Evolutionary conservation across 2,113 vertebrate genomes (phyloP).

Genomic region (Psephotus haematonotus): DNA sequence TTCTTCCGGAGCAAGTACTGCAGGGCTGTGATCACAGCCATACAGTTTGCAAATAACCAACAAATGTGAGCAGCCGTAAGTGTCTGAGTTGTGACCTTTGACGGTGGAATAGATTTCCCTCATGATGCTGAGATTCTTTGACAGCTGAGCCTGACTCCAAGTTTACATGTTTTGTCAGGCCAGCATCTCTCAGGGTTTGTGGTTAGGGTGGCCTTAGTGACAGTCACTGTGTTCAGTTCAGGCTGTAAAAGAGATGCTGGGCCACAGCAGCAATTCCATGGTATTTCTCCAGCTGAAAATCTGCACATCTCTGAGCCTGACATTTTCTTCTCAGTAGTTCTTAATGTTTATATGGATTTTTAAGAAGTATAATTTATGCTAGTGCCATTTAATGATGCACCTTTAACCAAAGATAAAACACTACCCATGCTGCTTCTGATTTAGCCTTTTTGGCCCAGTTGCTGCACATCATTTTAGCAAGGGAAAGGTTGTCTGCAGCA

Average conservation of each 20-base stretch:
- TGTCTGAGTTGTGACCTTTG: slow-evolving; percentile 71
- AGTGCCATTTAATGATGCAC: slow-evolving; percentile 64
- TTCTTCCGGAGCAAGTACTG: background rate
- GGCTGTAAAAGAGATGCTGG: background rate
- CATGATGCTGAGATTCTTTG: slow-evolving; percentile 72
- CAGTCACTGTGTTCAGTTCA: slow-evolving; percentile 67
- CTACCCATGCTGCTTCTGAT: slow-evolving; percentile 55
- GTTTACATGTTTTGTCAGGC: slow-evolving; percentile 74
- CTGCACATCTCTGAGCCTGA: slow-evolving; percentile 48
- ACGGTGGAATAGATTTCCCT: slow-evolving; percentile 69
- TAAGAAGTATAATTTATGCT: slow-evolving; percentile 72
- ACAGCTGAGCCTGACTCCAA: slow-evolving; percentile 67
- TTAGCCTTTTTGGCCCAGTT: slow-evolving; percentile 63
- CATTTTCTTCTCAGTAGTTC: slow-evolving; percentile 58
- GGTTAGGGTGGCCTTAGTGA: slow-evolving; percentile 47
- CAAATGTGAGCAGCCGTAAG: slow-evolving; percentile 73
- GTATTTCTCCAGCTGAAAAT: slow-evolving; percentile 49
- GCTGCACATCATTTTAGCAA: slow-evolving; percentile 57
- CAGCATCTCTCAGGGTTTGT: slow-evolving; percentile 57
- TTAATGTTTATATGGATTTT: slow-evolving; percentile 65
- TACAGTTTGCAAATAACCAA: slow-evolving; percentile 72
- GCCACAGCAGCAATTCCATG: slow-evolving; percentile 8
- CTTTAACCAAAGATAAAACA: slow-evolving; percentile 73
- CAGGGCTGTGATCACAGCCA: slow-evolving; percentile 54
- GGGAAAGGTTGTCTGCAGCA: slow-evolving; percentile 70